A percentile compares a stretch with the other conserved stretches of the same genome.
Evolutionary conservation across 2,113 vertebrate species (phyloP).

Genomic region (Leucosticte australis): DNA sequence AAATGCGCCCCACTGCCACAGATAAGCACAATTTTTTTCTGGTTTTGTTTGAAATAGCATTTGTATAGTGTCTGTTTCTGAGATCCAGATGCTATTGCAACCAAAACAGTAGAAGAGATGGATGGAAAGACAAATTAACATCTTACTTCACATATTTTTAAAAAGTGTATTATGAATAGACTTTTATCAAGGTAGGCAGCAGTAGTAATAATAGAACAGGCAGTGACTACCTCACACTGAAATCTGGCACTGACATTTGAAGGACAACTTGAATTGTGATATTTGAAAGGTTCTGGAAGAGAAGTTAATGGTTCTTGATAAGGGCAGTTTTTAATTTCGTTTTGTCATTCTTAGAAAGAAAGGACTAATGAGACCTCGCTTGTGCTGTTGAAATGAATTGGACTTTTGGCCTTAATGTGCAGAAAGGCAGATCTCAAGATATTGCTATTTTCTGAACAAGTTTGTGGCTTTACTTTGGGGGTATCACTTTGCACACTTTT

Average conservation of each 20-base stretch:
- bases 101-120: neutral
- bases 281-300: neutral
- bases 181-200: neutral
- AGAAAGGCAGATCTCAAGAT: neutral
- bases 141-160: neutral
- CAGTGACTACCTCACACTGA: neutral
- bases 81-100: neutral
- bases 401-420: neutral
- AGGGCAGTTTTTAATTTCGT: neutral
- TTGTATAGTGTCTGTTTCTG: neutral
- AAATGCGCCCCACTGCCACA: neutral
- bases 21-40: neutral
- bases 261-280: neutral
- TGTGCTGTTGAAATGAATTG: neutral
- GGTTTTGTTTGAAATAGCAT: neutral
- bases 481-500: neutral
- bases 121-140: neutral
- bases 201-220: slow-evolving; percentile 1
- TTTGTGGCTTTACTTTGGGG: neutral
- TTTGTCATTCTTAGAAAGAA: neutral
- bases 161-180: neutral
- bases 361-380: neutral
- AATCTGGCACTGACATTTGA: neutral
- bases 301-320: neutral
- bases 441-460: neutral